Evolutionary conservation across 1,140 invertebrate genomes (phyloP).

Genomic region (Pseudomyrmex gracilis): DNA sequence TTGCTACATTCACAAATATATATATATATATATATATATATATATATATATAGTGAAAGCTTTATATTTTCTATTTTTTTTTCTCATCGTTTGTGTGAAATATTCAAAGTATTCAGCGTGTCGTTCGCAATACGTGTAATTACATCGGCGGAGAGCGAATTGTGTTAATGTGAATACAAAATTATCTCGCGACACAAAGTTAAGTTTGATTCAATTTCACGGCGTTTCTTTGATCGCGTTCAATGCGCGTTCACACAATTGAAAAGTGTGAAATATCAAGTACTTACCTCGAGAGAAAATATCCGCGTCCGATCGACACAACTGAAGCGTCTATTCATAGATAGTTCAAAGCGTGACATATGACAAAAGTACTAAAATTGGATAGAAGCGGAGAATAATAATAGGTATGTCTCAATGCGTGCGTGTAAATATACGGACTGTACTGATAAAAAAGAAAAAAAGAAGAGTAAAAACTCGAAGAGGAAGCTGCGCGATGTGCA

Average conservation of each 20-base stretch:
- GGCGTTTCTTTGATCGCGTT: background rate
- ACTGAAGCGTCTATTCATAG: slow-evolving; percentile 19
- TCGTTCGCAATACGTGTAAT: background rate
- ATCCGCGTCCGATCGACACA: background rate
- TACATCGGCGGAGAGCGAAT: background rate
- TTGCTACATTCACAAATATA: background rate
- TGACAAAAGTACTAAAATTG: slow-evolving; percentile 26
- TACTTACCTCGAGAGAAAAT: too few relatives aligned
- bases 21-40: background rate
- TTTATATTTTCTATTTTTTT: background rate
- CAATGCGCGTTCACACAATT: background rate
- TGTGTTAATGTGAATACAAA: background rate
- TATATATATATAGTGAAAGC: background rate
- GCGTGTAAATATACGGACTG: background rate
- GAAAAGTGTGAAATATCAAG: background rate
- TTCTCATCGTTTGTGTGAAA: too few relatives aligned
- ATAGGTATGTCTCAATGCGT: background rate
- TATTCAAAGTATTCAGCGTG: too few relatives aligned
- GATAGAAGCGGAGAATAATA: slow-evolving; percentile 8
- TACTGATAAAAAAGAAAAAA: background rate
- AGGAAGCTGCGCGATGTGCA: slow-evolving; percentile 11
- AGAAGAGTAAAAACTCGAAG: background rate
- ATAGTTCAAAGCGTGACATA: background rate
- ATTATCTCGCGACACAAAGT: background rate
- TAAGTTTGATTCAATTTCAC: background rate